Base-by-base conservation (phyloP, 2,113 vertebrate genomes). In the Phoenicopterus ruber region DNA sequence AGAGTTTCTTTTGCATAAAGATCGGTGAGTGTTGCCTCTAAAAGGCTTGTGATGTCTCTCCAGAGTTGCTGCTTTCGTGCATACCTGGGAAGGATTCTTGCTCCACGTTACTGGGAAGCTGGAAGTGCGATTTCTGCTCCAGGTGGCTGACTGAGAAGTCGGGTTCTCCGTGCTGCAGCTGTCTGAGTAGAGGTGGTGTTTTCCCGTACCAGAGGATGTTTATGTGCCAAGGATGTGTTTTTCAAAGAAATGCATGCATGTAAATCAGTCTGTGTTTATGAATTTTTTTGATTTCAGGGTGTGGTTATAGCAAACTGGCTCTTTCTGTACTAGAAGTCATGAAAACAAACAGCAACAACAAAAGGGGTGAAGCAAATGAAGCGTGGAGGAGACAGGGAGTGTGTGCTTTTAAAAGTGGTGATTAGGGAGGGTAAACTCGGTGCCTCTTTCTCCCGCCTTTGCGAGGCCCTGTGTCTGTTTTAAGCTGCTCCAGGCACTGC, bases 401-500 rank as follows among this genome's bases (percentile, higher is more conserved):
- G 21, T 34, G 49, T 19, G 13, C 58, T 94, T 59, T 55, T 50
- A 21, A 18, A 25, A 74, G 55, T 4, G 12, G 69, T 38, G 86
- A 59, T 57, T 13, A 20, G 66, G 55, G 72, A 46, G 66, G 78
- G 80, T 26, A 44, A 85, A 85, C 44, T 58, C 7, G 9, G 67
- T 82, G 90, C 78, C 49, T 67, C 69, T 81, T 69, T 14, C 44
- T 57, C 88, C 78, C 1, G 9, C 40, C 76, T 74, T 67, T 18
- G 5, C 9, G 72, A 67, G 93, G 93, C 95, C 86, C 94, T 4
- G n/a, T 22, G 50, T 91, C 89, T 93, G 88, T 78, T 85, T 93
- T 31, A 52, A 86, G 87, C 95, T 54, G 86, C 96, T 94, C 86
- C 72, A 62, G 93, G 95, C 96, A 1, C 83, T 92, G 92, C 93